These are phyloP conservation scores for Epizoanthus stellaris DNA, from an alignment of 92 coral and sea anemone genomes.

Conservation along the genomic window DNA sequence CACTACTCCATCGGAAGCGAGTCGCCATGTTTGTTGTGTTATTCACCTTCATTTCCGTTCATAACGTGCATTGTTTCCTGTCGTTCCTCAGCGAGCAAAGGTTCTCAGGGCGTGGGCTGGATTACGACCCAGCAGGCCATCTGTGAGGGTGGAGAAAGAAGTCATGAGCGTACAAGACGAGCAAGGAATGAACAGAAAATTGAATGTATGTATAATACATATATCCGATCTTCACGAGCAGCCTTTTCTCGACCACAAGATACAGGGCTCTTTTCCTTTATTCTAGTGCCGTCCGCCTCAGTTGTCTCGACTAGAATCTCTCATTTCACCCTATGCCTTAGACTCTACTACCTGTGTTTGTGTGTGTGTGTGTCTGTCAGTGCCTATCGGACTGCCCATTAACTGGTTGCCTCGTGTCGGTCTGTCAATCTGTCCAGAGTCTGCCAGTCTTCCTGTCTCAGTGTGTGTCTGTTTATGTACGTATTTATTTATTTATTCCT, in stretches of 20 bases:
- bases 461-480: no score
- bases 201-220: constrained; percentile 64
- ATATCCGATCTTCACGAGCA: not conserved
- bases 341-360: no score
- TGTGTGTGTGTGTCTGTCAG: no score
- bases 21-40: no score
- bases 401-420: no score
- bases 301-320: no score
- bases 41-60: not conserved
- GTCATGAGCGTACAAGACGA: constrained; percentile 64
- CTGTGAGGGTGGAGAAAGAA: constrained; percentile 83
- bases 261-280: not conserved
- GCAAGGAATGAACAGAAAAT: constrained; percentile 52
- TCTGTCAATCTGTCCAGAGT: no score
- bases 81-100: constrained; percentile 58
- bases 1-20: no score
- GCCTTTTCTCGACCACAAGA: not conserved
- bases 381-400: no score
- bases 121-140: constrained; percentile 76
- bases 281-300: not conserved
- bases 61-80: not conserved
- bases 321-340: no score
- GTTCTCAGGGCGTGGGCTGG: constrained; percentile 83
- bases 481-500: no score
- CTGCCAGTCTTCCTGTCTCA: no score